Evolutionary conservation across 1,140 invertebrate species (phyloP).

Genomic region (Bombus superbus): DNA sequence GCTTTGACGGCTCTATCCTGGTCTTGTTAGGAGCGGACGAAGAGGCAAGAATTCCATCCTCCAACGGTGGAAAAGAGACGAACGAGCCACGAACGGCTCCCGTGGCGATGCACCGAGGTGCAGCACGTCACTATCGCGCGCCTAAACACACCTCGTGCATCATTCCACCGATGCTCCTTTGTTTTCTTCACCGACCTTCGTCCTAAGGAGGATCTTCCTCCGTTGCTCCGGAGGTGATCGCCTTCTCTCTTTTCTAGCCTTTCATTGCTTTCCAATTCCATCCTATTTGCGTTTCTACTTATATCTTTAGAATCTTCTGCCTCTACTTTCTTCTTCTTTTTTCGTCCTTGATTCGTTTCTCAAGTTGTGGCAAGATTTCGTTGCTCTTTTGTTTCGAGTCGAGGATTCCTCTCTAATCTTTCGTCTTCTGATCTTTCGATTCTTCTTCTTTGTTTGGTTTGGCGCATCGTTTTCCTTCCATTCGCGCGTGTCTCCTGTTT

Average conservation of each 20-base stretch:
- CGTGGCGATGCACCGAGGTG: conserved; percentile 76
- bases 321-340: too few species aligned
- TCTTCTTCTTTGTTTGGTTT: not conserved
- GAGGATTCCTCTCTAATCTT: too few species aligned
- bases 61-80: conserved; percentile 48
- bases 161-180: conserved; percentile 76
- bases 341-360: not conserved
- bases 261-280: not conserved
- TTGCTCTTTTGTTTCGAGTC: too few species aligned
- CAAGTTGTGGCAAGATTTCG: too few species aligned
- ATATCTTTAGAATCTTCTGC: too few species aligned
- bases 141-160: conserved; percentile 83
- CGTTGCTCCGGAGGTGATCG: conserved; percentile 14
- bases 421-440: not conserved
- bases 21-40: conserved; percentile 74
- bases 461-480: too few species aligned
- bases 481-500: too few species aligned
- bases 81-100: conserved; percentile 74
- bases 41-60: conserved; percentile 47
- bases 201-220: not conserved
- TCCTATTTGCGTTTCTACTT: not conserved
- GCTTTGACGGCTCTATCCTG: conserved; percentile 83
- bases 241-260: not conserved
- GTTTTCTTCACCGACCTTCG: conserved; percentile 71
- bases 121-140: conserved; percentile 80